A percentile compares a stretch with the other conserved stretches of the same genome.
phyloP scores from a whole-genome alignment of 2,888 invertebrate genomes.

The Periphyllus acericola region DNA sequence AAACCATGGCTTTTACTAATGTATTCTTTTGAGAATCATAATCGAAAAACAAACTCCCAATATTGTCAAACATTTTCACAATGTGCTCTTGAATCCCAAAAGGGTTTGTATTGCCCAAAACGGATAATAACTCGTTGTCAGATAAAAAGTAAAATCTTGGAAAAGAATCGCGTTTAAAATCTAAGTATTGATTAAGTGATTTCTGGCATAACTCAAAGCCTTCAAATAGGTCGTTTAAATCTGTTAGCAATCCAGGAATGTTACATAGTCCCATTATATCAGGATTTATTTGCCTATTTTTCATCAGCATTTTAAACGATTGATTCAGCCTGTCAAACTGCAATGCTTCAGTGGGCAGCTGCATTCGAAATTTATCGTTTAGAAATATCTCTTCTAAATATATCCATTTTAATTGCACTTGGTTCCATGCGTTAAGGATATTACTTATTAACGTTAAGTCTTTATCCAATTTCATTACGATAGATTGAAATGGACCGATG shows the following conservation, averaged over 20 bases:
- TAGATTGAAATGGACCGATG: slow-evolving; percentile 85
- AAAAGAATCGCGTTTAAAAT: slow-evolving; percentile 86
- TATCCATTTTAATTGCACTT: slow-evolving; percentile 89
- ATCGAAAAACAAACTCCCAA: slow-evolving; percentile 73
- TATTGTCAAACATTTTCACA: slow-evolving; percentile 77
- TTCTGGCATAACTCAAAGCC: slow-evolving; percentile 91
- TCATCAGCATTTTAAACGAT: slow-evolving; percentile 83
- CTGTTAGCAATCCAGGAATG: slow-evolving; percentile 77
- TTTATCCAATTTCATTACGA: slow-evolving; percentile 88
- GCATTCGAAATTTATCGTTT: slow-evolving; percentile 86
- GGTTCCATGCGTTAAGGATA: slow-evolving; percentile 88
- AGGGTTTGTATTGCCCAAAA: slow-evolving; percentile 87
- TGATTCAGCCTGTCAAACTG: slow-evolving; percentile 91
- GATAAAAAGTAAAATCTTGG: slow-evolving; percentile 94
- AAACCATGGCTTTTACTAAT: slow-evolving; percentile 84
- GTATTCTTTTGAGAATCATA: slow-evolving; percentile 71
- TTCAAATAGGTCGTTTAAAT: slow-evolving; percentile 77
- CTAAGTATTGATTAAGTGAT: slow-evolving; percentile 88
- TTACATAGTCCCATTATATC: slow-evolving; percentile 84
- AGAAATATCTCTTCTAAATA: slow-evolving; percentile 93
- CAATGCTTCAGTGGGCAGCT: slow-evolving; percentile 88
- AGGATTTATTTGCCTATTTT: slow-evolving; percentile 82
- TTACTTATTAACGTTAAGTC: slow-evolving; percentile 82
- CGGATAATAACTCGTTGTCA: slow-evolving; percentile 89
- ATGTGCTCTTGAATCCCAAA: slow-evolving; percentile 90